These are phyloP conservation scores for Podocnemis expansa DNA, from an alignment of 2,113 vertebrate genomes.

Conservation along the genomic window DNA sequence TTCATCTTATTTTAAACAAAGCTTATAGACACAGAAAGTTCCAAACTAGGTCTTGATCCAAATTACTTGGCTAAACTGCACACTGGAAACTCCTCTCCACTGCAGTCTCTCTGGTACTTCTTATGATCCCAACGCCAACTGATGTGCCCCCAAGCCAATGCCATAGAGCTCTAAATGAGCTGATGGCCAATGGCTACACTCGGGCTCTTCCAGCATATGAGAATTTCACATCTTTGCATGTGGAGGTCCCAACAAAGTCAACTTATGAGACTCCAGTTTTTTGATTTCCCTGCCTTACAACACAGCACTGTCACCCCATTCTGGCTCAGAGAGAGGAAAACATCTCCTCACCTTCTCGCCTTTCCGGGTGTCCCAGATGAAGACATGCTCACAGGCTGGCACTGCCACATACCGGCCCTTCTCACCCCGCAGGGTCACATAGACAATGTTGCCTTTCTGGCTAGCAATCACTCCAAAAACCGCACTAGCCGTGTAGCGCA, in stretches of 20 bases:
- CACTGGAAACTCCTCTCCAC: neutral
- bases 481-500: conserved; percentile 86
- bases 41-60: accelerated
- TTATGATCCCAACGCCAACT: neutral
- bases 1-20: accelerated
- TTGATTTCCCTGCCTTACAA: neutral
- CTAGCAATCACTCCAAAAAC: conserved; percentile 93
- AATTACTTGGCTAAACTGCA: accelerated
- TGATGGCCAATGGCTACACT: neutral
- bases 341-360: conserved; percentile 88
- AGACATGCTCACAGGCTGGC: conserved; percentile 94
- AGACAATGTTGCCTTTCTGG: conserved; percentile 85
- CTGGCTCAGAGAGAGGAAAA: neutral
- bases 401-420: conserved; percentile 90
- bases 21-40: accelerated
- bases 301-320: neutral
- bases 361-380: conserved; percentile 94
- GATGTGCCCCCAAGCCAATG: too few species aligned
- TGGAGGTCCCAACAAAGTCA: neutral
- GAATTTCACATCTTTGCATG: neutral
- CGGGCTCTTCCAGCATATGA: neutral
- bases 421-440: conserved; percentile 89
- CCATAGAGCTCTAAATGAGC: neutral
- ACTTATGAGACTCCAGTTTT: neutral
- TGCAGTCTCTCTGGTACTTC: neutral